Percentiles rank a stretch among this genome's conserved stretches.
phyloP scores from a whole-genome alignment of 2,797 vertebrate genomes.

The Esox lucius region DNA sequence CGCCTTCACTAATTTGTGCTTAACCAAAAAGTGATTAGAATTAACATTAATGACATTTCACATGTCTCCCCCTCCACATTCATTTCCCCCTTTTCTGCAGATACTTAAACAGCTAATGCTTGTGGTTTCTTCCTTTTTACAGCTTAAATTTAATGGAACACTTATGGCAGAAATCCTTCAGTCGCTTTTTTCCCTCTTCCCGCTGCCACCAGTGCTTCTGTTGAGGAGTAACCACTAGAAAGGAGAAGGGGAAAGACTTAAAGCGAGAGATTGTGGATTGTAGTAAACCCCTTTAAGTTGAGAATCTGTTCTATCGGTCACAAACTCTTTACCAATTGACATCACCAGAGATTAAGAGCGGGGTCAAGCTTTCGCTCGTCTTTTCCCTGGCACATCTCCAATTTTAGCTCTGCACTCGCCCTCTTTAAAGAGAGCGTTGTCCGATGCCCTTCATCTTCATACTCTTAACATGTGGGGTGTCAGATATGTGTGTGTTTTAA shows the following conservation, averaged over 20 bases:
- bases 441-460: slow-evolving; percentile 56
- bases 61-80: slow-evolving; percentile 65
- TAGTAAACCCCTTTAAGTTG: slow-evolving; percentile 54
- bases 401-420: slow-evolving; percentile 39
- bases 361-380: slow-evolving; percentile 28
- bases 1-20: slow-evolving; percentile 79
- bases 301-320: slow-evolving; percentile 69
- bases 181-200: slow-evolving; percentile 10
- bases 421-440: slow-evolving; percentile 56
- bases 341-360: slow-evolving; percentile 64
- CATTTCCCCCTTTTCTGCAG: slow-evolving; percentile 59
- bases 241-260: slow-evolving; percentile 18
- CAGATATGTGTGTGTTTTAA: no score
- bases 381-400: slow-evolving; percentile 14
- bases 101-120: slow-evolving; percentile 72
- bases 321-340: slow-evolving; percentile 67
- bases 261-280: background rate
- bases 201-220: slow-evolving; percentile 33
- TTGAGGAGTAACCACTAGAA: slow-evolving; percentile 57
- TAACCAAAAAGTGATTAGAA: slow-evolving; percentile 83
- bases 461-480: background rate
- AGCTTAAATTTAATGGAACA: slow-evolving; percentile 69
- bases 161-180: slow-evolving; percentile 68
- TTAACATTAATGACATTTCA: slow-evolving; percentile 81
- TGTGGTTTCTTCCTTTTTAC: slow-evolving; percentile 54